Evolutionary conservation across 2,888 invertebrate species (phyloP).

Genomic region (Tenthredo distinguenda): DNA sequence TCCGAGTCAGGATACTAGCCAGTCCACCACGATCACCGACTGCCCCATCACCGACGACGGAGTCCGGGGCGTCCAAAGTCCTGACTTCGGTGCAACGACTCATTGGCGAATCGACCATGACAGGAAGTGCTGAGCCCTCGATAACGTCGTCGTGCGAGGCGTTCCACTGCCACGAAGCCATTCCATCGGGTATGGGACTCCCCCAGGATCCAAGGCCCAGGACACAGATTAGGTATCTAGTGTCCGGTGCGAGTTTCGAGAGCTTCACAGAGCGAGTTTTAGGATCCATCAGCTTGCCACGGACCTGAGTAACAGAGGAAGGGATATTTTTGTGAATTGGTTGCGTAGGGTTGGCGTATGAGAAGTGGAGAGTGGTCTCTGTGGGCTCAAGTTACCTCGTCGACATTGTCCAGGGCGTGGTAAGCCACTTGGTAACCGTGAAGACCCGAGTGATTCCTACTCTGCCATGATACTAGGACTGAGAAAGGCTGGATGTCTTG

Average conservation of each 20-base stretch:
- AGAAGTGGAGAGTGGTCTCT: neutral
- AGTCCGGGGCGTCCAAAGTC: slow-evolving; percentile 87
- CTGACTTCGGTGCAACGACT: slow-evolving; percentile 89
- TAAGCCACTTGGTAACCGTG: slow-evolving; percentile 94
- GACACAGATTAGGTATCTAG: slow-evolving; percentile 92
- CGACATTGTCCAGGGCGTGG: slow-evolving; percentile 84
- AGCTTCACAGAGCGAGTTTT: slow-evolving; percentile 88
- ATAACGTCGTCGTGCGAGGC: slow-evolving; percentile 82
- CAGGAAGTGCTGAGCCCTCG: slow-evolving; percentile 81
- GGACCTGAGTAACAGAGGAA: slow-evolving; percentile 81
- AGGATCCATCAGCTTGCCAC: slow-evolving; percentile 88
- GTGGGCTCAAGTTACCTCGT: slow-evolving; percentile 78
- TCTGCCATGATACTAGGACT: slow-evolving; percentile 94
- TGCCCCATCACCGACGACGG: slow-evolving; percentile 80
- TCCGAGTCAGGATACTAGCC: slow-evolving; percentile 88
- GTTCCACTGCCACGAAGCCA: slow-evolving; percentile 71
- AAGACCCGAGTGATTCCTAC: slow-evolving; percentile 91
- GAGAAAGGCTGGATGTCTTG: slow-evolving; percentile 94
- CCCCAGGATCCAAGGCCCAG: slow-evolving; percentile 89
- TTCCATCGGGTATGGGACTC: slow-evolving; percentile 79
- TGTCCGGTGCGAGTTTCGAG: slow-evolving; percentile 87
- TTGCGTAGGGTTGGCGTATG: neutral
- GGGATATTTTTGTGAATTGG: neutral
- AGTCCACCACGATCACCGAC: slow-evolving; percentile 85
- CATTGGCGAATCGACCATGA: slow-evolving; percentile 86